Evolutionary conservation across 2,797 vertebrate genomes (phyloP).

Genomic region (Clarias laeviceps): DNA sequence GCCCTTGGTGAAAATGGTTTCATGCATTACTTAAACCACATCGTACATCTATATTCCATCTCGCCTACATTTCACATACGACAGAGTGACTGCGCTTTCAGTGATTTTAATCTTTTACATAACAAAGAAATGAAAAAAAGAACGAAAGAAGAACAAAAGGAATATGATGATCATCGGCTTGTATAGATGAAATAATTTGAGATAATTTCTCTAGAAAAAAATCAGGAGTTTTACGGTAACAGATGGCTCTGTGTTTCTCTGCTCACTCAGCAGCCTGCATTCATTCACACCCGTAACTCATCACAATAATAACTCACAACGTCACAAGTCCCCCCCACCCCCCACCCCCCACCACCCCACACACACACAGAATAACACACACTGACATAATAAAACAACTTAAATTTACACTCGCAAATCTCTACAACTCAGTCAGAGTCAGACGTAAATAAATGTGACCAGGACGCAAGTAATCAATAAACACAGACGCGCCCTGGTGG

Average conservation of each 20-base stretch:
- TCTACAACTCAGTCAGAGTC: neutral
- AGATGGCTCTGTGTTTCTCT: conserved; percentile 42
- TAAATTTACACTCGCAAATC: neutral
- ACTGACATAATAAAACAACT: neutral
- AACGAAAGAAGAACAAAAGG: neutral
- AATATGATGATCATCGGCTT: neutral
- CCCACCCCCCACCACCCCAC: no score
- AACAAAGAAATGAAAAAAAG: neutral
- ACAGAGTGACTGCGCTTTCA: neutral
- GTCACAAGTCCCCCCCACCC: no score
- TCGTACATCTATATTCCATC: neutral
- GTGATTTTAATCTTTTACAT: neutral
- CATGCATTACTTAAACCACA: conserved; percentile 57
- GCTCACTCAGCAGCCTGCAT: conserved; percentile 27
- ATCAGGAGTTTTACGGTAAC: conserved; percentile 41
- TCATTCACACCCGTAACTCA: conserved; percentile 47
- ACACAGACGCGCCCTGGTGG: neutral
- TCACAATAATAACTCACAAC: conserved; percentile 32
- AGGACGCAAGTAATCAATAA: neutral
- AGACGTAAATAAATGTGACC: neutral
- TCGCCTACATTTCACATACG: conserved; percentile 42
- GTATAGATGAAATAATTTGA: neutral
- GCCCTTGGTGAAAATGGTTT: conserved; percentile 75
- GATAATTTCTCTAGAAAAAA: neutral
- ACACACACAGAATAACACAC: neutral